These are phyloP conservation scores for Miniopterus natalensis DNA, from an alignment of 2,113 vertebrate species.

Conservation along the genomic window DNA sequence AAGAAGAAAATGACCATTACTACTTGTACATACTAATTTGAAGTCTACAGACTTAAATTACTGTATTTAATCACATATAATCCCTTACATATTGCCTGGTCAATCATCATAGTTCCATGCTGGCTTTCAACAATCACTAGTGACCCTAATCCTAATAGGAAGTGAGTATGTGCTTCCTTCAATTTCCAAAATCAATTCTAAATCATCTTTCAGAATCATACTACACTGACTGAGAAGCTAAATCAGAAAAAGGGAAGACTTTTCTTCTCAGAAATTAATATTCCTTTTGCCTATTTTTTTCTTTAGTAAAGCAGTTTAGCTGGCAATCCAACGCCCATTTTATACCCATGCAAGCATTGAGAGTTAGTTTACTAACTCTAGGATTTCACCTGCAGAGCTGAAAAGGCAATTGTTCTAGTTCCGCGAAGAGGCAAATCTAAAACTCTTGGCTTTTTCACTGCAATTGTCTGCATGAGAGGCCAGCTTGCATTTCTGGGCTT, in stretches of 20 bases:
- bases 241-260: not conserved
- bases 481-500: not conserved
- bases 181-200: slow-evolving; percentile 54
- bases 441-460: not conserved
- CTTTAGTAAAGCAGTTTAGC: not conserved
- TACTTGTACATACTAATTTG: not conserved
- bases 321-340: not conserved
- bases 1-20: slow-evolving; percentile 14
- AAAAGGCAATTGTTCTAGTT: slow-evolving; percentile 51
- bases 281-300: not conserved
- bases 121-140: not conserved
- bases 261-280: slow-evolving; percentile 45
- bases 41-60: not conserved
- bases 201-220: not conserved
- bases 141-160: slow-evolving; percentile 21
- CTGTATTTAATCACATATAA: slow-evolving; percentile 21
- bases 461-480: not conserved
- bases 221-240: not conserved
- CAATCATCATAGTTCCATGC: slow-evolving; percentile 9
- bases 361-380: slow-evolving; percentile 34
- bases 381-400: slow-evolving; percentile 1
- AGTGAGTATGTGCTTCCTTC: slow-evolving; percentile 11
- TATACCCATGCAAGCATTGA: not conserved
- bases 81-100: not conserved
- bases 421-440: not conserved